phyloP scores from a whole-genome alignment of 2,888 invertebrate species.

The Pyrocoelia pectoralis region DNA sequence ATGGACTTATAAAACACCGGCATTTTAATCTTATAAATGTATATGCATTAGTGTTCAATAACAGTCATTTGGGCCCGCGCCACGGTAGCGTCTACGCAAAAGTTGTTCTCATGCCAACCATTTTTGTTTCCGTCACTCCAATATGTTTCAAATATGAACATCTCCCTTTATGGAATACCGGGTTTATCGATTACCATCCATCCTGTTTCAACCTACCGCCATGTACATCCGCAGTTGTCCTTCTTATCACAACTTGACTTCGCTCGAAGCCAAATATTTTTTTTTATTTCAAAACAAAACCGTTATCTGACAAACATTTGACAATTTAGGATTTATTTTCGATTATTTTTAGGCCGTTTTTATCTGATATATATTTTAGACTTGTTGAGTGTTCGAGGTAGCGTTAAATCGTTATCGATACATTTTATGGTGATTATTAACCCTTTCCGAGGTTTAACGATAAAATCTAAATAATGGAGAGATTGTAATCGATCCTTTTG shows the following conservation, averaged over 20 bases:
- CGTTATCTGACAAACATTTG: constrained; percentile 41
- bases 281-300: constrained; percentile 38
- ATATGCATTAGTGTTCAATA: constrained; percentile 43
- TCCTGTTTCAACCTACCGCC: constrained; percentile 30
- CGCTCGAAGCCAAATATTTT: constrained; percentile 34
- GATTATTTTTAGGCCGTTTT: constrained; percentile 35
- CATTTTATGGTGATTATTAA: constrained; percentile 20
- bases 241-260: constrained; percentile 37
- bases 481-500: constrained; percentile 1
- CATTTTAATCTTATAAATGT: constrained; percentile 42
- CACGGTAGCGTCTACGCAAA: constrained; percentile 38
- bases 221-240: constrained; percentile 28
- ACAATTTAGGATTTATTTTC: constrained; percentile 42
- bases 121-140: constrained; percentile 30
- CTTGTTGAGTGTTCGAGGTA: constrained; percentile 23
- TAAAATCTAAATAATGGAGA: not conserved
- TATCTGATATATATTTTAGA: constrained; percentile 15
- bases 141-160: constrained; percentile 16
- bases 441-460: constrained; percentile 6
- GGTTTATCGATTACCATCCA: constrained; percentile 34
- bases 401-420: constrained; percentile 15
- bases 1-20: constrained; percentile 29
- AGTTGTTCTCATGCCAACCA: constrained; percentile 38
- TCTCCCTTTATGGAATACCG: constrained; percentile 26
- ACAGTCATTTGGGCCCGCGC: constrained; percentile 43